Evolutionary conservation across 2,113 vertebrate genomes (phyloP).

Genomic region (Chroicocephalus ridibundus): DNA sequence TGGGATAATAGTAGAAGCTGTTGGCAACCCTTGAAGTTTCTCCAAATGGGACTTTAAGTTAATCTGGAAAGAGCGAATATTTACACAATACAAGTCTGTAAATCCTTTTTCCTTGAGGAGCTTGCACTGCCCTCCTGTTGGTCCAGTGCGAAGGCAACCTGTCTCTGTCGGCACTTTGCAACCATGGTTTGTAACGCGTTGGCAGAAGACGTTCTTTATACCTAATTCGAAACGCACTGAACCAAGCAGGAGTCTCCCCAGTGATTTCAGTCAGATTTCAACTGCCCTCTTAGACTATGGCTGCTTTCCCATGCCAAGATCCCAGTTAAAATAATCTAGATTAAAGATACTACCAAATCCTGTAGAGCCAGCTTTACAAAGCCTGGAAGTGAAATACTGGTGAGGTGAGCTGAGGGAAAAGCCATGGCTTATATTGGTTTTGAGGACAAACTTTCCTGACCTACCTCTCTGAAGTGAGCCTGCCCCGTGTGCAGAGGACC

Average conservation of each 20-base stretch:
- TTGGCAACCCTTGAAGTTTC: not conserved
- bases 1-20: not conserved
- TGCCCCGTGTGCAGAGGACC: fast-evolving
- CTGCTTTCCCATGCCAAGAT: not conserved
- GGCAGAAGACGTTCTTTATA: not conserved
- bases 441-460: not conserved
- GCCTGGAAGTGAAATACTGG: not conserved
- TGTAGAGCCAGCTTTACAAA: not conserved
- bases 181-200: not conserved
- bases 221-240: not conserved
- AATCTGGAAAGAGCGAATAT: not conserved
- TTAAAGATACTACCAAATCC: not conserved
- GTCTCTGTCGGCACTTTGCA: not conserved
- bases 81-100: not conserved
- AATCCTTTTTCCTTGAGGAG: not conserved
- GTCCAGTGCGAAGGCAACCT: not conserved
- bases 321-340: not conserved
- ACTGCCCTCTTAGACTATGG: not conserved
- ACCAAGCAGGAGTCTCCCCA: not conserved
- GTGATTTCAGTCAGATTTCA: not conserved
- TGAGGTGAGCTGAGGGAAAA: not conserved
- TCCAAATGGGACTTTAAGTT: not conserved
- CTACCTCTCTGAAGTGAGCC: not conserved
- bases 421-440: not conserved
- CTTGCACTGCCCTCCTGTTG: conserved; percentile 10